phyloP scores from a whole-genome alignment of 2,113 vertebrate species.

The Myodes glareolus region DNA sequence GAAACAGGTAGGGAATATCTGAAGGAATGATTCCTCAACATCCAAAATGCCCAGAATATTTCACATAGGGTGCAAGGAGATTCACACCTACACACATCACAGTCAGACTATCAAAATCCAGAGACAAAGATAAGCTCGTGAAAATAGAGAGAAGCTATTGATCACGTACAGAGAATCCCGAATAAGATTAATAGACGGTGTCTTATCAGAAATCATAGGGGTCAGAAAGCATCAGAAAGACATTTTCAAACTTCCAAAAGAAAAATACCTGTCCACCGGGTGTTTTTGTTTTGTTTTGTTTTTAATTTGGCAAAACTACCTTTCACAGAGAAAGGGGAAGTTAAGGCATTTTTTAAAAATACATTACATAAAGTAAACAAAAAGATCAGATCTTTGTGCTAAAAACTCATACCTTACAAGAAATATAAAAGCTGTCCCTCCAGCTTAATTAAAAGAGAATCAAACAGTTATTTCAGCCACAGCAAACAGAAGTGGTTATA shows the following conservation, averaged over 20 bases:
- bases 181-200: background rate
- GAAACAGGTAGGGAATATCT: background rate
- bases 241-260: background rate
- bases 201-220: background rate
- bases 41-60: background rate
- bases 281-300: background rate
- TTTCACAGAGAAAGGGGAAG: background rate
- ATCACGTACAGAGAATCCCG: background rate
- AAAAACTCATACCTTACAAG: background rate
- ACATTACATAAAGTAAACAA: background rate
- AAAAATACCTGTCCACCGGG: too few species aligned
- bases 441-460: background rate
- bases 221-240: background rate
- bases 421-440: background rate
- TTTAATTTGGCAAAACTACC: background rate
- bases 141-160: background rate
- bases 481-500: background rate
- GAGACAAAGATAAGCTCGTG: slow-evolving; percentile 1
- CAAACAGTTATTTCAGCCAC: background rate
- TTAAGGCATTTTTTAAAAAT: background rate
- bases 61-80: background rate
- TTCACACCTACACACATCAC: background rate
- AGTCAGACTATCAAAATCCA: slow-evolving; percentile 11
- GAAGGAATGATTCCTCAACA: background rate
- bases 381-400: background rate